Evolutionary conservation across 2,797 vertebrate genomes (phyloP), one percentile per base, ranked within the genome.

Genomic region (Cuniculus paca): DNA sequence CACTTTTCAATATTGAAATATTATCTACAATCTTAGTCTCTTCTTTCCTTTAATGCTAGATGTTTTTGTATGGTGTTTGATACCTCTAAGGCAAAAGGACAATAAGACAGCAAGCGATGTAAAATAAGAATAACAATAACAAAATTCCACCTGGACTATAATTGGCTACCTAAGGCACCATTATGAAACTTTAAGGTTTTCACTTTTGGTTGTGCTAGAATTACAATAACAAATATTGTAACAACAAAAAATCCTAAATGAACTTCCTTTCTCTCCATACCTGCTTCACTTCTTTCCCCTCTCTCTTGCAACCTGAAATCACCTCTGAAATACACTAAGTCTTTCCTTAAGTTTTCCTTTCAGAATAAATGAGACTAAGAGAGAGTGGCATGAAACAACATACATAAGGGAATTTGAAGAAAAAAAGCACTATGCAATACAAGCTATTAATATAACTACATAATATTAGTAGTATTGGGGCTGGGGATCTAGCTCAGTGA

Each of bases 321-420:
- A 11, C 6, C 88, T 88, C n/a, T 68, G 3, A 56, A 92, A 85
- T 68, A 48, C 13, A 83, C 12, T 54, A 92, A 81, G 31, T 5
- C 31, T 83, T 96, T 93, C 3, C 54, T 61, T 85, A 34, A 74
- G 28, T 52, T 95, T 36, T 95, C 28, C 50, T 93, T 95, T 95
- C 16, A n/a, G 19, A 26, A 82, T 63, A 79, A 79, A 45, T 80
- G 86, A 85, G 45, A 17, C 10, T 28, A 95, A 63, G 36, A 80
- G 19, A 85, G 60, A 74, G 14, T 94, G 48, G 45, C 24, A 82
- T 74, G 42, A 91, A 92, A 78, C 50, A 36, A 87, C 1, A 78
- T 68, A 61, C 56, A 31, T 80, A 65, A 95, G 9, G 90, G 42
- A 92, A 96, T 61, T 88, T 92, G 48, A 68, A 94, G 90, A 82